Percentiles rank a stretch among this genome's conserved stretches.
phyloP scores from a whole-genome alignment of 2,888 invertebrate species.

The Danaus chrysippus region DNA sequence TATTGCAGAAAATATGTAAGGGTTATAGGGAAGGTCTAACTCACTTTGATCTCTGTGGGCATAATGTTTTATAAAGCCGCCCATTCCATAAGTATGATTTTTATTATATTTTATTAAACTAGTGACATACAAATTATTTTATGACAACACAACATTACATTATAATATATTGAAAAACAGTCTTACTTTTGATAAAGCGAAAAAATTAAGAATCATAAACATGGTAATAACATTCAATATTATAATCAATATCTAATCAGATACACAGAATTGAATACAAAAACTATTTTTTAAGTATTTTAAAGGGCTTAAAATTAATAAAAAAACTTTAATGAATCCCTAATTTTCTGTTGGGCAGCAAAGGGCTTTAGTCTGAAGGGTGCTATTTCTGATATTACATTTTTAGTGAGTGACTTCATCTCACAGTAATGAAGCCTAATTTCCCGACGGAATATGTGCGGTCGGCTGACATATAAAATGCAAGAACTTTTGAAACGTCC shows the following conservation, averaged over 20 bases:
- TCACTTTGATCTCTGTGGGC: too few species aligned
- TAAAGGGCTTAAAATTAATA: not conserved
- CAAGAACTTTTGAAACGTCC: constrained; percentile 25
- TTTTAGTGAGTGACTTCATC: constrained; percentile 34
- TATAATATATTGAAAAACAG: too few species aligned
- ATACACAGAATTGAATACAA: not conserved
- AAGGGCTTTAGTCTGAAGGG: constrained; percentile 18
- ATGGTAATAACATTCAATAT: too few species aligned
- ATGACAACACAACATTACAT: too few species aligned
- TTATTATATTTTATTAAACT: too few species aligned
- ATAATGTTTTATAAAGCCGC: too few species aligned
- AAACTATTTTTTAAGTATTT: not conserved
- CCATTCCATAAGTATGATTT: too few species aligned
- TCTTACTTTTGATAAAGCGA: too few species aligned
- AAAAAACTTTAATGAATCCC: constrained; percentile 5
- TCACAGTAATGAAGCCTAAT: constrained; percentile 38
- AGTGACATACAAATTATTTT: too few species aligned
- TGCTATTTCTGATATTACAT: constrained; percentile 32
- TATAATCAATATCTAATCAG: not conserved
- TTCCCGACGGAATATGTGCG: constrained; percentile 37
- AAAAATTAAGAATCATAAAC: too few species aligned
- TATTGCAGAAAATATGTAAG: too few species aligned
- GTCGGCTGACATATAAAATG: constrained; percentile 35
- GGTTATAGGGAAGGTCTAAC: too few species aligned
- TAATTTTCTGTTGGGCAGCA: constrained; percentile 8